Evolutionary conservation across 1,140 invertebrate genomes (phyloP).

Genomic region (Pantala flavescens): DNA sequence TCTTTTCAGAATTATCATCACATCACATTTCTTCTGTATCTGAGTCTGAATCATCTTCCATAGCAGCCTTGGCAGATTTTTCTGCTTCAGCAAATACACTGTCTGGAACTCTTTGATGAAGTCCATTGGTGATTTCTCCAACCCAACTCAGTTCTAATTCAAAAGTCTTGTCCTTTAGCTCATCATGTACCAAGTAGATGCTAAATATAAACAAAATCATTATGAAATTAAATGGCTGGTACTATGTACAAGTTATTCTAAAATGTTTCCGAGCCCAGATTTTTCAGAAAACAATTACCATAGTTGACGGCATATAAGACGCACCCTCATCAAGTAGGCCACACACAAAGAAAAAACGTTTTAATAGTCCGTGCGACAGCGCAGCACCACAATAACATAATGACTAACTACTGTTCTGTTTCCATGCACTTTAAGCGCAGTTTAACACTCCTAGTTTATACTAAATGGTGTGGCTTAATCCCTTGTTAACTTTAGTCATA

Average conservation of each 20-base stretch:
- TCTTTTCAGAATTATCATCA: neutral
- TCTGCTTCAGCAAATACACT: conserved; percentile 59
- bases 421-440: too few relatives aligned
- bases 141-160: conserved; percentile 97
- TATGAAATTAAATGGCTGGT: conserved; percentile 1
- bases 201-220: conserved; percentile 42
- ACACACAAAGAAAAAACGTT: too few relatives aligned
- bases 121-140: conserved; percentile 65
- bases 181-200: conserved; percentile 95
- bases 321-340: too few relatives aligned
- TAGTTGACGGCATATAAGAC: too few relatives aligned
- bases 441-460: too few relatives aligned
- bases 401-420: too few relatives aligned
- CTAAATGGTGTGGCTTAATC: too few relatives aligned
- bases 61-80: conserved; percentile 66
- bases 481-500: too few relatives aligned
- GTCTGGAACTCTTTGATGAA: conserved; percentile 60
- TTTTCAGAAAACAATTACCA: too few relatives aligned
- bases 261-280: too few relatives aligned
- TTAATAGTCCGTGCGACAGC: too few relatives aligned
- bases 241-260: conserved; percentile 1
- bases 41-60: conserved; percentile 73
- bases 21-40: conserved; percentile 54
- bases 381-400: too few relatives aligned
- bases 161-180: conserved; percentile 97